A percentile compares a stretch with the other conserved stretches of the same genome.
These are phyloP conservation scores for Synchiropus splendidus DNA, from an alignment of 2,113 vertebrate species.

Conservation along the genomic window DNA sequence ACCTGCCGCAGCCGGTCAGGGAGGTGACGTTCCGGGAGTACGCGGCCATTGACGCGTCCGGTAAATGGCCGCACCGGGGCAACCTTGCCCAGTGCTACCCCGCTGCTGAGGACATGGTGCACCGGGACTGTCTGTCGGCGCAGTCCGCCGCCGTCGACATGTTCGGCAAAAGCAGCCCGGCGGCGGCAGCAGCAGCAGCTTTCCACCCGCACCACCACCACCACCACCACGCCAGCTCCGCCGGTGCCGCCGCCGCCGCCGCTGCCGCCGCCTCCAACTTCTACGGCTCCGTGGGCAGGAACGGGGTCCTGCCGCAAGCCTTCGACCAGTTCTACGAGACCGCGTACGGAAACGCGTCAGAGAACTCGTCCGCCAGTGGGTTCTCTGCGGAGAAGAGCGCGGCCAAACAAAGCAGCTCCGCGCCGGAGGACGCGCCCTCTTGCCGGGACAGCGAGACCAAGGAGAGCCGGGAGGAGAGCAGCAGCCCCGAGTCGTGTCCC, in stretches of 20 bases:
- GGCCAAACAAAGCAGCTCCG: slow-evolving; percentile 67
- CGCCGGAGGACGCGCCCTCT: slow-evolving; percentile 71
- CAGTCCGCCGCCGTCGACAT: slow-evolving; percentile 81
- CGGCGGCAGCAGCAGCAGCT: slow-evolving; percentile 63
- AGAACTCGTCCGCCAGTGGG: slow-evolving; percentile 73
- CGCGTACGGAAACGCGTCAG: slow-evolving; percentile 78
- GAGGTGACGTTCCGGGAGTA: slow-evolving; percentile 98
- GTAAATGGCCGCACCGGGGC: slow-evolving; percentile 91
- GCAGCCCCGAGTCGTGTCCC: slow-evolving; percentile 92
- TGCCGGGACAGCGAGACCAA: slow-evolving; percentile 72
- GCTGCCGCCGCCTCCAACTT: slow-evolving; percentile 78
- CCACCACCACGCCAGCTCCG: slow-evolving; percentile 46
- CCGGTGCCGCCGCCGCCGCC: slow-evolving; percentile 45
- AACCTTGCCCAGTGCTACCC: slow-evolving; percentile 90
- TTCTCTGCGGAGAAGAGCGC: slow-evolving; percentile 78
- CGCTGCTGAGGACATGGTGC: slow-evolving; percentile 88
- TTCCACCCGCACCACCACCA: slow-evolving; percentile 70
- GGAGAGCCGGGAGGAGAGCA: slow-evolving; percentile 77
- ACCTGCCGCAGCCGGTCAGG: slow-evolving; percentile 93
- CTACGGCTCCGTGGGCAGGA: slow-evolving; percentile 91
- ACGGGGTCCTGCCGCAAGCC: slow-evolving; percentile 92
- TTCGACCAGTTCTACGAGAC: slow-evolving; percentile 98
- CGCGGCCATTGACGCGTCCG: slow-evolving; percentile 90
- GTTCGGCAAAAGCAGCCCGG: slow-evolving; percentile 85
- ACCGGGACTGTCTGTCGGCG: slow-evolving; percentile 91